Base-by-base conservation (phyloP, 92 coral and sea anemone species). In the Isaurus tuberculatus region DNA sequence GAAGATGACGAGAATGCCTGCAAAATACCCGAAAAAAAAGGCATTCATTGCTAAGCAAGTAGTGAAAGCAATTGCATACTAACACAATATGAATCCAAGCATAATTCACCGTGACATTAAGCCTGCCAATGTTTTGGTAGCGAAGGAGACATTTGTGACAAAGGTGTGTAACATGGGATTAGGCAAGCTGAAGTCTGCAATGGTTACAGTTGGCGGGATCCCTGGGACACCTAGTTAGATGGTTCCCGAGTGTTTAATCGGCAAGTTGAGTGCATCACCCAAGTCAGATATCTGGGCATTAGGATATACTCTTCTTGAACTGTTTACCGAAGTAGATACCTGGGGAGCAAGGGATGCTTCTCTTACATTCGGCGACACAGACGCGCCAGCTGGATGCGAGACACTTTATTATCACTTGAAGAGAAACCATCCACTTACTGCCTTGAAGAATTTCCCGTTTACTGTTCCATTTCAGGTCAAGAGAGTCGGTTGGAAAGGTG, bases 161-260 rank as follows among this genome's bases (percentile, higher is more conserved):
- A 77, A 77, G 69, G 46, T 77, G 25, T 75, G 82, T 6, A 40
- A 75, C 31, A 53, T 74, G 82, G 82, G 82, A 43, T 75, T 75
- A 75, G 65, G 82, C 19, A 20, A 75, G 66, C 20, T 49, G 23
- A 77, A 77, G 66, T 77, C 57, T 6, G 81, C 66, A 75, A 55
- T 2, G 25, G 65, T 75, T 58, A 75, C 68, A 29, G 42, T 72
- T 58, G 60, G 42, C 60, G 81, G 82, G 27, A 40, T 85, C 64
- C 88, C 88, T 17, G 70, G 85, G 23, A 85, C 89, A 23, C 85
- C 89, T 19, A 43, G 60, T 11, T 85, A 78, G 64, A 42, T 85
- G 77, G 85, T 85, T 23, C 89, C 85, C 11, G 78, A 85, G 64
- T 79, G 85, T 25, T 42, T 61, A 40, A 23, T 80, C 30, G 40